Percentiles rank a stretch among this genome's conserved stretches.
These are phyloP conservation scores for Galleria mellonella DNA, from an alignment of 1,140 invertebrate genomes.

Conservation along the genomic window DNA sequence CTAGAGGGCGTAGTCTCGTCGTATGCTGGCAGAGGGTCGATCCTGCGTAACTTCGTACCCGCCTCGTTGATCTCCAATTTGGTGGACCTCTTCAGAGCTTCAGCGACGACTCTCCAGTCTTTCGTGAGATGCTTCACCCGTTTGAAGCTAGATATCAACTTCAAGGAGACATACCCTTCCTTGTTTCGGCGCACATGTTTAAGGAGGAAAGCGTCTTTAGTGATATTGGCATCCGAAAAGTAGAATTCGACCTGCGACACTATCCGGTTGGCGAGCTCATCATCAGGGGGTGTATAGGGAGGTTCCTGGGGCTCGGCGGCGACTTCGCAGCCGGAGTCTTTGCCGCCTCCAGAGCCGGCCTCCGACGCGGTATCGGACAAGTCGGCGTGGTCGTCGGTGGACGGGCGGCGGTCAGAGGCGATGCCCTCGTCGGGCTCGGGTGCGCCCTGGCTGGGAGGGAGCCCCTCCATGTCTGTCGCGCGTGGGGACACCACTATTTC, in stretches of 20 bases:
- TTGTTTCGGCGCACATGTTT: constrained; percentile 96
- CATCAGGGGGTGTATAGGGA: constrained; percentile 77
- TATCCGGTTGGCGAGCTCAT: constrained; percentile 85
- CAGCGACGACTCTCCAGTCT: constrained; percentile 94
- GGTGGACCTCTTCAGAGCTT: constrained; percentile 84
- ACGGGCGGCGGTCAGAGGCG: constrained; percentile 59
- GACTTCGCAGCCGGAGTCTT: constrained; percentile 80
- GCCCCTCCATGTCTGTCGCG: constrained; percentile 48
- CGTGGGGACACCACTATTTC: constrained; percentile 46
- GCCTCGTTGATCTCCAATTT: constrained; percentile 92
- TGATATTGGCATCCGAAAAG: constrained; percentile 95
- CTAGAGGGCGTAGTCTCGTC: constrained; percentile 94
- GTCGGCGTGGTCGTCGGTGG: constrained; percentile 75
- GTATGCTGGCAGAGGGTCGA: constrained; percentile 89
- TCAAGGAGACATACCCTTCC: constrained; percentile 95
- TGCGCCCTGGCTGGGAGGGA: constrained; percentile 38
- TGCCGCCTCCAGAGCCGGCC: constrained; percentile 74
- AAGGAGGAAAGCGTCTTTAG: constrained; percentile 94
- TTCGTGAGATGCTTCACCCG: constrained; percentile 93
- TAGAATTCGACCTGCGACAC: constrained; percentile 93
- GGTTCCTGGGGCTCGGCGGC: constrained; percentile 73
- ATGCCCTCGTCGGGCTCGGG: constrained; percentile 53
- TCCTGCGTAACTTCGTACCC: constrained; percentile 91
- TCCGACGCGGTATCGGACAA: constrained; percentile 78
- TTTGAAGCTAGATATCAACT: constrained; percentile 95